Conservation (phyloP, 2,888 invertebrate species). For the Lasioglossum oenotherae region DNA sequence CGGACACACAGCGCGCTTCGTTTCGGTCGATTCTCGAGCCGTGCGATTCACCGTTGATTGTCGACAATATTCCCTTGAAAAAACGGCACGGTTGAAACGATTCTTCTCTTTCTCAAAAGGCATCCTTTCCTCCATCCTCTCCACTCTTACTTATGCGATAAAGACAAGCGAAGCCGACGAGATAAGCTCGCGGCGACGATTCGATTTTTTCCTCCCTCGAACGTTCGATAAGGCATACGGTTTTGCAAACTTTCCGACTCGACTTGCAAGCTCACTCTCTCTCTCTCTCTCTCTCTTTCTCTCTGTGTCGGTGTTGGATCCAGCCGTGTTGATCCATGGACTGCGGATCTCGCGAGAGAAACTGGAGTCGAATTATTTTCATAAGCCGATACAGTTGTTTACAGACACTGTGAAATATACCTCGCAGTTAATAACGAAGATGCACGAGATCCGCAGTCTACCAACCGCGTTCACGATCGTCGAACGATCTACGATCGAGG, state of each 20-base stretch:
- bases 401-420: not conserved
- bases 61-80: slow-evolving; percentile 9
- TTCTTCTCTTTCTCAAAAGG: not conserved
- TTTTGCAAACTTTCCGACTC: slow-evolving; percentile 45
- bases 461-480: not conserved
- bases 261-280: not conserved
- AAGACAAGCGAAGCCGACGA: not conserved
- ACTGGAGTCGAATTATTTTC: not conserved
- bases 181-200: slow-evolving; percentile 1
- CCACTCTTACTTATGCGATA: slow-evolving; percentile 4
- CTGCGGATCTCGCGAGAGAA: not conserved
- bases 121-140: not conserved
- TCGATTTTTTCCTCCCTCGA: not conserved
- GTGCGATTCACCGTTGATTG: slow-evolving; percentile 18
- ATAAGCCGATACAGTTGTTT: not conserved
- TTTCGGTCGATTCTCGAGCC: not conserved
- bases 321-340: not conserved
- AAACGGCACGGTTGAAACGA: not conserved
- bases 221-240: slow-evolving; percentile 74
- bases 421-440: not conserved
- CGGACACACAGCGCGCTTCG: not conserved
- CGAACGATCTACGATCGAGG: not conserved
- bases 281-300: not conserved
- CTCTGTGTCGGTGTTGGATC: not conserved
- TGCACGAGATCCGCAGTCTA: not conserved